Base-by-base conservation (phyloP, 2,888 invertebrate genomes). In the Neuroscelio doddi region DNA sequence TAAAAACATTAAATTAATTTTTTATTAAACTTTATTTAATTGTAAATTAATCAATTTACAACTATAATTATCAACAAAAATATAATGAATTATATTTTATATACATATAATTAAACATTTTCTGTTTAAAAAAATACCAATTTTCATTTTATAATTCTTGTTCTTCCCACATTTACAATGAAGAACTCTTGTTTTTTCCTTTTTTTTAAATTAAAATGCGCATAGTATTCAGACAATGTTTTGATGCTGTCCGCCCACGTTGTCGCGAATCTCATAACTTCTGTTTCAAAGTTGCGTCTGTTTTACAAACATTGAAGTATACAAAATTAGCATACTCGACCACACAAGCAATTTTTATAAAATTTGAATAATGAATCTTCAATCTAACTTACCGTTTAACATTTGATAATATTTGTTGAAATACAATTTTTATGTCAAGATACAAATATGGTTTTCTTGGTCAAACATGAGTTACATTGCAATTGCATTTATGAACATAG, bases 161-260 rank as follows among this genome's bases (percentile, higher is more conserved):
- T 46, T 24, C 32, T 10, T 46, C 62, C 55, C 44, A 62, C 55
- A 56, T 49, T 55, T 29, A 32, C 12, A 51, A 62, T 50, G 32
- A 26, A 10, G 51, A 62, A 34, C 16, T 32, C 45, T 21, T 10
- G 3, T 36, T 64, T 59, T 64, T 59, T 46, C n/a, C n/a, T n/a
- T n/a, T n/a, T n/a, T n/a, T n/a, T n/a, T n/a, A n/a, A n/a, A 59
- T 59, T 55, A 29, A 50, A 55, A 55, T 44, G 52, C 44, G 55
- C 52, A 29, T 36, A 49, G 44, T 27, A 49, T 55, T 49, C 39
- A 39, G 55, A 59, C 50, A 59, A 46, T 69, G 66, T 69, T 70
- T 70, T 67, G 64, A 67, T 57, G 55, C 69, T 69, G 69, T 64
- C 69, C 69, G 39, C 70, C 70, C 49, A 70, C 70, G 49, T 2